Evolutionary conservation across 2,113 vertebrate species (phyloP).

Genomic region (Crotophaga sulcirostris): DNA sequence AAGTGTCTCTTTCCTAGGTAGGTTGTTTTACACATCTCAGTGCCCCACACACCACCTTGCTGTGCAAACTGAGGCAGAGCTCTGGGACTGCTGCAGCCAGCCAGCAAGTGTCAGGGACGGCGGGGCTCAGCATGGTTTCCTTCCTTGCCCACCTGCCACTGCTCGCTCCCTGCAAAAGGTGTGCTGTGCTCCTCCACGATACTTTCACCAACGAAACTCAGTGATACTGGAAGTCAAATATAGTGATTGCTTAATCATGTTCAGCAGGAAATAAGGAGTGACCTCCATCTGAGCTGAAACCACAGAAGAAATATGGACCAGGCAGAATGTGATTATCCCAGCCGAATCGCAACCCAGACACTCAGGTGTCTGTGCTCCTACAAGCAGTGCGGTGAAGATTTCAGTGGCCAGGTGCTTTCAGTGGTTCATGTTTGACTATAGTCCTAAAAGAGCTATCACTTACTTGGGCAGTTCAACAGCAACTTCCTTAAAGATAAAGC

Average conservation of each 20-base stretch:
- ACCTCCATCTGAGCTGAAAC: neutral
- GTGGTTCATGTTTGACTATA: neutral
- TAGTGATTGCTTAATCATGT: neutral
- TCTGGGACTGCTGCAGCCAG: neutral
- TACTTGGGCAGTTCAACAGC: neutral
- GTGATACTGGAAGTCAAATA: neutral
- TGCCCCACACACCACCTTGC: neutral
- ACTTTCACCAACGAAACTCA: neutral
- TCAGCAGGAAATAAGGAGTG: neutral
- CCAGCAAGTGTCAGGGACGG: neutral
- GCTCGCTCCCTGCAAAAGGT: neutral
- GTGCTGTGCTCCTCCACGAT: fast-evolving
- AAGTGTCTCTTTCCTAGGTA: neutral
- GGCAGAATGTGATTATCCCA: neutral
- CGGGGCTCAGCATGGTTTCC: neutral
- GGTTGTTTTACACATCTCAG: neutral
- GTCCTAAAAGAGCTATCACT: neutral
- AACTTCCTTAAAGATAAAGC: neutral
- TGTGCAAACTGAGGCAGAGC: neutral
- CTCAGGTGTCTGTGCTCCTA: neutral
- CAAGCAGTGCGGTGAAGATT: fast-evolving
- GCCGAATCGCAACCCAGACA: neutral
- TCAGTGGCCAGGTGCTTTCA: neutral
- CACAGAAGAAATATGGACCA: neutral
- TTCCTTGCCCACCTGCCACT: neutral